These are phyloP conservation scores for Macropus fuliginosus DNA, from an alignment of 2,797 vertebrate genomes.

Conservation along the genomic window DNA sequence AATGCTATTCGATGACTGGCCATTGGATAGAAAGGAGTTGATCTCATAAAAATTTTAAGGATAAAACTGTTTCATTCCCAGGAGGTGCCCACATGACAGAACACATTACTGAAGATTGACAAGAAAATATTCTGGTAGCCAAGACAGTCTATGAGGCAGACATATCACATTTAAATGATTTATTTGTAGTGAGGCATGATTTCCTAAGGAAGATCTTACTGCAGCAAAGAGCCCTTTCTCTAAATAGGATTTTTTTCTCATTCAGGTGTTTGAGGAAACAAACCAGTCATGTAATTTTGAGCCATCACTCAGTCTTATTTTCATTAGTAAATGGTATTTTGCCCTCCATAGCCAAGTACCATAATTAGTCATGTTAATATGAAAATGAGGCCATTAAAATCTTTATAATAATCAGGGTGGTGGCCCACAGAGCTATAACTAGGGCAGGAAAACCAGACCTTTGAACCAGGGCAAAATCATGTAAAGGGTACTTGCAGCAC, in stretches of 20 bases:
- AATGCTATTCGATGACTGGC: conserved; percentile 75
- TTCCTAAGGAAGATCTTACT: conserved; percentile 65
- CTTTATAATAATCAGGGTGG: conserved; percentile 14
- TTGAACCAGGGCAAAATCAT: not conserved
- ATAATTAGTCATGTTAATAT: conserved; percentile 53
- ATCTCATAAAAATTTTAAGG: conserved; percentile 85
- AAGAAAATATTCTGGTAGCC: conserved; percentile 80
- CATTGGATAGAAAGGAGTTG: conserved; percentile 79
- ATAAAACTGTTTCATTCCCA: conserved; percentile 83
- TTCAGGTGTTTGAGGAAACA: conserved; percentile 58
- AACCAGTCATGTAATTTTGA: conserved; percentile 49
- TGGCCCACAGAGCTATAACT: not conserved
- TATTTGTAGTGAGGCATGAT: conserved; percentile 74
- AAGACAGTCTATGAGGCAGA: conserved; percentile 75
- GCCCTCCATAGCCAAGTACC: conserved; percentile 54
- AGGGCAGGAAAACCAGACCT: not conserved
- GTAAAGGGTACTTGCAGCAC: not conserved
- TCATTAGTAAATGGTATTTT: conserved; percentile 72
- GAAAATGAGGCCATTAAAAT: conserved; percentile 50
- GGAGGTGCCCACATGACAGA: conserved; percentile 81
- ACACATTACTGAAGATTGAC: conserved; percentile 84
- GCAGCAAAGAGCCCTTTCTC: conserved; percentile 58
- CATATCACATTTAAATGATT: conserved; percentile 82
- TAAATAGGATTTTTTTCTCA: conserved; percentile 40
- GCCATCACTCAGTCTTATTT: conserved; percentile 55